These are phyloP conservation scores for Lepas anatifera DNA, from an alignment of 2,888 invertebrate species.

Conservation along the genomic window DNA sequence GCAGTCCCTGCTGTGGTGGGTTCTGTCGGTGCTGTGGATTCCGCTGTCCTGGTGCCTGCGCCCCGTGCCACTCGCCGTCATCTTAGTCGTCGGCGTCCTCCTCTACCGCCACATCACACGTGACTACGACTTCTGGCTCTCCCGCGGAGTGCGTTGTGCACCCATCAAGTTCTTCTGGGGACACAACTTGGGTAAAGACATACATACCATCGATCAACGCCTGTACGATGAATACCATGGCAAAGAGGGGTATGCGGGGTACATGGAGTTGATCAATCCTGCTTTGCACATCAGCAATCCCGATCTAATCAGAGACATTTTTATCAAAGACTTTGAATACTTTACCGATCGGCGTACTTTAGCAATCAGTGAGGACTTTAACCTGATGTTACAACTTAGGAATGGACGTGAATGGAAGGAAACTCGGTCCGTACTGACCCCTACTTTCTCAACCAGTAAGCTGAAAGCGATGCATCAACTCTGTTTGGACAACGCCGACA, in stretches of 20 bases:
- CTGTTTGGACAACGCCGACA: background rate
- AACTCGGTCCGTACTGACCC: background rate
- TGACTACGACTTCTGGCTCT: background rate
- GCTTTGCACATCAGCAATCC: background rate
- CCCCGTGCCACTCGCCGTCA: too few relatives aligned
- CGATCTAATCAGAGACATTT: background rate
- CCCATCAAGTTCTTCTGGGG: background rate
- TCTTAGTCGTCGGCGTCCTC: too few relatives aligned
- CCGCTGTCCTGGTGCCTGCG: too few relatives aligned
- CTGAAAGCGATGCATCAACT: conserved; percentile 2
- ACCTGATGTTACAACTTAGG: background rate
- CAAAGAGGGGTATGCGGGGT: background rate
- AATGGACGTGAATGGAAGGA: background rate
- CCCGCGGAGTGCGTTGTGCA: background rate
- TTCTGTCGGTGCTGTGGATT: too few relatives aligned
- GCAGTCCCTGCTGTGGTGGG: too few relatives aligned
- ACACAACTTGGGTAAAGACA: too few relatives aligned
- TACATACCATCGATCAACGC: background rate
- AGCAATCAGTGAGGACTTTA: too few relatives aligned
- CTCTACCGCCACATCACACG: too few relatives aligned
- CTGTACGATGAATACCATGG: background rate
- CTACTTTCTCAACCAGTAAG: background rate
- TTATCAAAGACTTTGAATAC: background rate
- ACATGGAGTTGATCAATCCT: background rate
- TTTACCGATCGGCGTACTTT: background rate